A percentile compares a stretch with the other conserved stretches of the same genome.
Evolutionary conservation across 2,888 invertebrate genomes (phyloP).

Genomic region (Standfussiana lucernea): DNA sequence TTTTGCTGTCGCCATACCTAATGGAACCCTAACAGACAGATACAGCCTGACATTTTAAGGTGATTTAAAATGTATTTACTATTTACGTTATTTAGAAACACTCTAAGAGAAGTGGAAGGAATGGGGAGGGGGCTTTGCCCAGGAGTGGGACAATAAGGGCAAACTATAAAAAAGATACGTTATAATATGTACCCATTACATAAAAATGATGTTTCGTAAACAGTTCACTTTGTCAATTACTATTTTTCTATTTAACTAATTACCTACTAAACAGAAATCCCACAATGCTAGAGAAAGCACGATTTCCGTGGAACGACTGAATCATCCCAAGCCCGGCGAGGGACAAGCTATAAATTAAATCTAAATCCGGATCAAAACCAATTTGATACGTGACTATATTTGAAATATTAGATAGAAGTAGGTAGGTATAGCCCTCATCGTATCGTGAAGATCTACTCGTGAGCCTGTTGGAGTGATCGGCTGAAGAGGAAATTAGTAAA

Average conservation of each 20-base stretch:
- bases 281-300: background rate
- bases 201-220: background rate
- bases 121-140: too few species aligned
- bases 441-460: background rate
- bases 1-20: background rate
- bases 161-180: too few species aligned
- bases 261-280: slow-evolving; percentile 1
- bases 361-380: slow-evolving; percentile 60
- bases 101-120: too few species aligned
- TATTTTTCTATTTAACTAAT: slow-evolving; percentile 1
- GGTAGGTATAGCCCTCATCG: background rate
- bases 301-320: slow-evolving; percentile 14
- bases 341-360: slow-evolving; percentile 59
- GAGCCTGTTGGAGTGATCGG: background rate
- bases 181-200: background rate
- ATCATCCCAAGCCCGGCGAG: slow-evolving; percentile 37
- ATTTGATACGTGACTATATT: slow-evolving; percentile 59
- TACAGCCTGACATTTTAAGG: background rate
- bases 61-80: background rate
- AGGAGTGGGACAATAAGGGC: too few species aligned
- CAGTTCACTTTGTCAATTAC: background rate
- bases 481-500: slow-evolving; percentile 23
- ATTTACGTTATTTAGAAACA: too few species aligned
- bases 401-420: slow-evolving; percentile 15
- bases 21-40: slow-evolving; percentile 3